Conservation (phyloP, 2,888 invertebrate species). For the Rhamnusium bicolor region DNA sequence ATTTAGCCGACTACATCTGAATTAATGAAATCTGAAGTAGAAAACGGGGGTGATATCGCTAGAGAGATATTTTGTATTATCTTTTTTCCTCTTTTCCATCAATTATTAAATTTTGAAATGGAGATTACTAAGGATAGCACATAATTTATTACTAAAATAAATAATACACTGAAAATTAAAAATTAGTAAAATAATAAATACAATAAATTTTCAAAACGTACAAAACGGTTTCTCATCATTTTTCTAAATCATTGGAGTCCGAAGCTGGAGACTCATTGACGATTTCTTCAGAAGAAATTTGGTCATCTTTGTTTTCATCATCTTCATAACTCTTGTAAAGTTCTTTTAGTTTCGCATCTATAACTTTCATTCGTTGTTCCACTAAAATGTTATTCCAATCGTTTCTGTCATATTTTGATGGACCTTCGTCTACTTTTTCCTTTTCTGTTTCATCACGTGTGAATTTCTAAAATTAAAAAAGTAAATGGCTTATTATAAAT, state of each 20-base stretch:
- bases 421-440: constrained; percentile 27
- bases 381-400: constrained; percentile 37
- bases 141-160: not conserved
- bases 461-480: constrained; percentile 29
- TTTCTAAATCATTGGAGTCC: not conserved
- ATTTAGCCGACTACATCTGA: too few relatives aligned
- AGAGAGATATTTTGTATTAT: too few relatives aligned
- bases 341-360: constrained; percentile 35
- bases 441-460: constrained; percentile 40
- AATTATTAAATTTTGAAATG: not conserved
- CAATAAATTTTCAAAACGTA: not conserved
- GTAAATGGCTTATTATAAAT: not conserved
- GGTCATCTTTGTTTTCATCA: not conserved
- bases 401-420: not conserved
- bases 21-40: too few relatives aligned
- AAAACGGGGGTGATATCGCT: too few relatives aligned
- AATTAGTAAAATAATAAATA: not conserved
- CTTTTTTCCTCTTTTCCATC: too few relatives aligned
- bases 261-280: not conserved
- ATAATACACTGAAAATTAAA: not conserved
- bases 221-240: not conserved
- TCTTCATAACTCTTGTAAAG: constrained; percentile 25
- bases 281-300: not conserved
- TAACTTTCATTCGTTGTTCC: constrained; percentile 35
- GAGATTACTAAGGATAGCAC: not conserved